These are phyloP conservation scores for Ptychodera flava DNA, from an alignment of 35 echinoderm and acorn worm species.

Conservation along the genomic window DNA sequence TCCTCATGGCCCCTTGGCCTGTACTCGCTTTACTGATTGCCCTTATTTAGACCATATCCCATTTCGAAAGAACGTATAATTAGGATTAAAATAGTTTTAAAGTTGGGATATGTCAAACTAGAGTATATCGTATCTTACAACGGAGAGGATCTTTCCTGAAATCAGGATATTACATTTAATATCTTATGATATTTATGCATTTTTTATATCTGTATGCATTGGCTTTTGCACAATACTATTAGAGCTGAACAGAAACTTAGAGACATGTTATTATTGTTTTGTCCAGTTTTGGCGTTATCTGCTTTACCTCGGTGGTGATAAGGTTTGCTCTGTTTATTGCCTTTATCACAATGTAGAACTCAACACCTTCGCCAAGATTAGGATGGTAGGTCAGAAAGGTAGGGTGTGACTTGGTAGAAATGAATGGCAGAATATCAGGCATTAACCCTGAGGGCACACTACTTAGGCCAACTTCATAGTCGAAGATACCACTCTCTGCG, in stretches of 20 bases:
- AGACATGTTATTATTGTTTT: background rate
- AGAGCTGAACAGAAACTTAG: background rate
- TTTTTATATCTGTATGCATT: background rate
- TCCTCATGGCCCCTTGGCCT: too few species aligned
- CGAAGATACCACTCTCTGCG: conserved; percentile 16
- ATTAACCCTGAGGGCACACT: too few species aligned
- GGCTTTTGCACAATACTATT: background rate
- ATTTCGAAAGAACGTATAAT: too few species aligned
- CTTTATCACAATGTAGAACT: conserved; percentile 20
- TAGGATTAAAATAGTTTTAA: too few species aligned
- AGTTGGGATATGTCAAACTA: too few species aligned
- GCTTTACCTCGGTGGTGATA: conserved; percentile 17
- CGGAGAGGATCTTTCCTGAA: too few species aligned
- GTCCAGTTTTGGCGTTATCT: background rate
- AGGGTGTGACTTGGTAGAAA: conserved; percentile 18
- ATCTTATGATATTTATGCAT: background rate
- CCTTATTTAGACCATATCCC: too few species aligned
- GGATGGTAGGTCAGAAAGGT: conserved; percentile 34
- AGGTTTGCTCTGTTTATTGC: conserved; percentile 30
- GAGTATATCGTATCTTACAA: too few species aligned
- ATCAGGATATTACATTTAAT: too few species aligned
- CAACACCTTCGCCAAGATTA: conserved; percentile 12
- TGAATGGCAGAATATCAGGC: conserved; percentile 27
- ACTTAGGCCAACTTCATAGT: background rate
- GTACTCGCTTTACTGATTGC: too few species aligned